Percentiles rank a stretch among this genome's conserved stretches.
Conservation (phyloP, 2,113 vertebrate genomes). For the Syrrhaptes paradoxus region DNA sequence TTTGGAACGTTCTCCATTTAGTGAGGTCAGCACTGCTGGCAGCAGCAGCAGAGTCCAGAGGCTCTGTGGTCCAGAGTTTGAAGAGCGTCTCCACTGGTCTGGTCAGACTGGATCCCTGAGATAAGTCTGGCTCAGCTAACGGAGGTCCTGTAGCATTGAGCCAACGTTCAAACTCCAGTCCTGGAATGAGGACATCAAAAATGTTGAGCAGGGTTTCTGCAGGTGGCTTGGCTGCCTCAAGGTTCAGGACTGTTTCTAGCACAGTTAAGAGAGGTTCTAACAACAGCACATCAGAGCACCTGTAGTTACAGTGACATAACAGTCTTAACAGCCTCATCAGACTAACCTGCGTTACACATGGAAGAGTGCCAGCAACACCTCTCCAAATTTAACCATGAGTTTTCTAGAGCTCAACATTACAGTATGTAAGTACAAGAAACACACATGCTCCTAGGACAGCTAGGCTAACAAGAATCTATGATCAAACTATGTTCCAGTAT, state of each 20-base stretch:
- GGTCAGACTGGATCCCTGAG: slow-evolving; percentile 87
- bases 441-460: neutral
- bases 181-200: slow-evolving; percentile 68
- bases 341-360: neutral
- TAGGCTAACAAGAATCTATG: neutral
- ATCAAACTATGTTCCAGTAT: neutral
- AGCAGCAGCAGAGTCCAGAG: slow-evolving; percentile 77
- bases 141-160: slow-evolving; percentile 91
- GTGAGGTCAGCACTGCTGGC: slow-evolving; percentile 83
- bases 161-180: slow-evolving; percentile 95
- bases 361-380: neutral
- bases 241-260: neutral
- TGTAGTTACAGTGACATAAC: neutral
- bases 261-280: neutral
- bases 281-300: neutral
- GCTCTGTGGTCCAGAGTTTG: slow-evolving; percentile 83
- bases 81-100: slow-evolving; percentile 87
- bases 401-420: neutral
- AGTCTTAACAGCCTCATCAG: neutral
- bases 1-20: slow-evolving; percentile 95
- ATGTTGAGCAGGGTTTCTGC: neutral
- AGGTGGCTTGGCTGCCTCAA: neutral
- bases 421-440: neutral
- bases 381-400: neutral
- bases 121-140: slow-evolving; percentile 89